Conservation (phyloP, 2,113 vertebrate genomes). For the Tonatia bakeri region DNA sequence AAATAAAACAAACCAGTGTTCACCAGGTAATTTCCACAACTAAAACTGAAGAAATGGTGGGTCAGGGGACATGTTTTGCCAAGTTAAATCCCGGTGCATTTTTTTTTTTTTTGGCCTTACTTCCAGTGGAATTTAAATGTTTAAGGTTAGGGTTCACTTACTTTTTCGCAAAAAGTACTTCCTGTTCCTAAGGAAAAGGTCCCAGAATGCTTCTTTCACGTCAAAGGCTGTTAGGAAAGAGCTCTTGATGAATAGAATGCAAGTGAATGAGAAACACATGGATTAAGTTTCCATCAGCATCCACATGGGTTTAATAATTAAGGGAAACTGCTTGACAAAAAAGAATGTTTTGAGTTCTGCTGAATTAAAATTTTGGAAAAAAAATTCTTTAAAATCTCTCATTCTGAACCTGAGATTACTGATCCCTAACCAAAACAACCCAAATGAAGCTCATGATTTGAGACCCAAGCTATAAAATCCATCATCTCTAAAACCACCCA, state of each 20-base stretch:
- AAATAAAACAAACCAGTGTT: background rate
- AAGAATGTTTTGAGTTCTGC: slow-evolving; percentile 49
- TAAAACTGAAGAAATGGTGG: background rate
- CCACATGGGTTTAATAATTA: slow-evolving; percentile 70
- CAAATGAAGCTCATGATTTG: background rate
- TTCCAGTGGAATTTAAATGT: slow-evolving; percentile 49
- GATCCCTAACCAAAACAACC: background rate
- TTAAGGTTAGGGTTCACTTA: slow-evolving; percentile 48
- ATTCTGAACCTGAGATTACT: background rate
- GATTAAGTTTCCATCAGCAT: slow-evolving; percentile 51
- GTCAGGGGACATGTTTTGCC: background rate
- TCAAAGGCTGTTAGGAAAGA: slow-evolving; percentile 58
- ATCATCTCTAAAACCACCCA: background rate
- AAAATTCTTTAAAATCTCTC: slow-evolving; percentile 6
- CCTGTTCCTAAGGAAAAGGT: slow-evolving; percentile 57
- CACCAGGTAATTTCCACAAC: background rate
- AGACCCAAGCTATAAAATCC: background rate
- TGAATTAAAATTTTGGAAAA: background rate
- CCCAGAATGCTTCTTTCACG: slow-evolving; percentile 39
- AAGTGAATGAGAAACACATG: slow-evolving; percentile 68
- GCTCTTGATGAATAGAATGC: slow-evolving; percentile 51
- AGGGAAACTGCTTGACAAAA: slow-evolving; percentile 34
- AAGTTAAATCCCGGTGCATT: background rate
- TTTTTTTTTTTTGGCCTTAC: background rate
- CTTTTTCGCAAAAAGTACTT: slow-evolving; percentile 64